Evolutionary conservation across 2,888 invertebrate species (phyloP).

Genomic region (Horisme vitalbata): DNA sequence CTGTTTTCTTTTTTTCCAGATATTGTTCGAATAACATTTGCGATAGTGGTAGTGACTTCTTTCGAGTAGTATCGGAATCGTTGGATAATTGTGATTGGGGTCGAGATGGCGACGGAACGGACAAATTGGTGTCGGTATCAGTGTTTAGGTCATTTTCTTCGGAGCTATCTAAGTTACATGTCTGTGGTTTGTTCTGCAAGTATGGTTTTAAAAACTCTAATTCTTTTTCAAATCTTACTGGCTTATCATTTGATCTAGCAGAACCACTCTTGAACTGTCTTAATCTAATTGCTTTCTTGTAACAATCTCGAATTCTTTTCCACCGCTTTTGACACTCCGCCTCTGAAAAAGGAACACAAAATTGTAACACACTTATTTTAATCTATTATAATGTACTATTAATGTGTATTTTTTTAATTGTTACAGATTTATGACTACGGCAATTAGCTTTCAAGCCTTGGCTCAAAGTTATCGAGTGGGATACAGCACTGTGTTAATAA

Average conservation of each 20-base stretch:
- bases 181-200: no score
- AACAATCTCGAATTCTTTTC: constrained; percentile 19
- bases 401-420: not conserved
- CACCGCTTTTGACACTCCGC: constrained; percentile 16
- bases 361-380: constrained; percentile 12
- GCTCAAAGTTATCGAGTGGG: constrained; percentile 6
- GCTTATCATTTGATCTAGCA: constrained; percentile 13
- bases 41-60: no score
- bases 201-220: constrained; percentile 9
- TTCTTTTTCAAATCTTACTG: constrained; percentile 15
- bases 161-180: no score
- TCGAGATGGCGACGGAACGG: no score
- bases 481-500: constrained; percentile 1
- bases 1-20: no score
- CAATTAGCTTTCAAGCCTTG: constrained; percentile 1
- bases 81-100: no score
- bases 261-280: constrained; percentile 17
- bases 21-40: no score
- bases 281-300: constrained; percentile 8
- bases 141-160: no score
- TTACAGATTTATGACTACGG: constrained; percentile 4
- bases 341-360: constrained; percentile 19
- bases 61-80: no score
- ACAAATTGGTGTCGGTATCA: no score
- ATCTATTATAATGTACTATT: constrained; percentile 3